A percentile compares a stretch with the other conserved stretches of the same genome.
Evolutionary conservation across 1,140 invertebrate genomes (phyloP).

Genomic region (Zophobas morio): DNA sequence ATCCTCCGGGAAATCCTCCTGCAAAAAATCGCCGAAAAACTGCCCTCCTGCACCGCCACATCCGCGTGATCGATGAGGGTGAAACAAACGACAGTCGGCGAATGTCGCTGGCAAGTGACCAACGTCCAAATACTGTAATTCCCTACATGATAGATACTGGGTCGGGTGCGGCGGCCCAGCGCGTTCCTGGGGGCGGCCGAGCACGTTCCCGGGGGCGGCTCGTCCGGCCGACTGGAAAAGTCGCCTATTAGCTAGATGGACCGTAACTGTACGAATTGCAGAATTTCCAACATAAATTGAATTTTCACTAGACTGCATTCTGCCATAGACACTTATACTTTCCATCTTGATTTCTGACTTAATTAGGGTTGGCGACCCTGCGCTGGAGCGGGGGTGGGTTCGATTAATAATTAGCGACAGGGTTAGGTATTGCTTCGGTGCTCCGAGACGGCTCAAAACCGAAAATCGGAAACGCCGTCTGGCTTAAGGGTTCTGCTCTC

Average conservation of each 20-base stretch:
- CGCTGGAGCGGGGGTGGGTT: neutral
- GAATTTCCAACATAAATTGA: constrained; percentile 64
- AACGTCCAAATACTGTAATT: constrained; percentile 61
- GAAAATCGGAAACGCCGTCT: too few species aligned
- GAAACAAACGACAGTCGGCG: constrained; percentile 58
- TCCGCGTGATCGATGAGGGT: constrained; percentile 58
- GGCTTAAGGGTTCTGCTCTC: neutral
- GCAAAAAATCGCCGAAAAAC: too few species aligned
- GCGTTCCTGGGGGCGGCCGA: neutral
- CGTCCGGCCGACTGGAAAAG: constrained; percentile 24
- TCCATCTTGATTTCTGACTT: constrained; percentile 53
- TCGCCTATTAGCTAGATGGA: constrained; percentile 60
- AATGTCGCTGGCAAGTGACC: constrained; percentile 62
- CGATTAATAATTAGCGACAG: too few species aligned
- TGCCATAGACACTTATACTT: constrained; percentile 58
- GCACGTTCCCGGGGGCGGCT: constrained; percentile 6
- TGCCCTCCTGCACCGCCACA: too few species aligned
- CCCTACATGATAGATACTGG: constrained; percentile 59
- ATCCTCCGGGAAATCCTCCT: too few species aligned
- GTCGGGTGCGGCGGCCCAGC: constrained; percentile 33
- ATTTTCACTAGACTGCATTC: constrained; percentile 62
- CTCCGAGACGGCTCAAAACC: too few species aligned
- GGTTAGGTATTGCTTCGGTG: too few species aligned
- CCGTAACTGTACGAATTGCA: constrained; percentile 59
- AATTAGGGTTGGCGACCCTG: constrained; percentile 14